Conservation (phyloP, 2,888 invertebrate species). For the Stratiomys singularior region DNA sequence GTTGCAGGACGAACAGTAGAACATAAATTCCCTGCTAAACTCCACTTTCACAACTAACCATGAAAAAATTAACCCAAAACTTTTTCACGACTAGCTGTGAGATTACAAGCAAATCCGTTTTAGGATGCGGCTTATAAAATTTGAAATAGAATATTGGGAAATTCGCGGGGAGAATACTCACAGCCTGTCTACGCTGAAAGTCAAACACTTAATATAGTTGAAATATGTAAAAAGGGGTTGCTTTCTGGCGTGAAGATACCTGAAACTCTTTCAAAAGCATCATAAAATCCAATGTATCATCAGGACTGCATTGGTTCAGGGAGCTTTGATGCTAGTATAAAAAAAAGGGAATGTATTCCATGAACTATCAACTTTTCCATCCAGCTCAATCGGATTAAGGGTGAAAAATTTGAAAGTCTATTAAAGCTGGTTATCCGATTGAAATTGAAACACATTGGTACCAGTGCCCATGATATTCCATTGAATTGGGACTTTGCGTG, state of each 20-base stretch:
- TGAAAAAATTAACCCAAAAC: no score
- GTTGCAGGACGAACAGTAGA: no score
- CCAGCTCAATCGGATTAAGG: neutral
- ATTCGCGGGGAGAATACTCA: neutral
- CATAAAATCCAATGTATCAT: neutral
- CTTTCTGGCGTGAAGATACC: neutral
- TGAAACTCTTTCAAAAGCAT: neutral
- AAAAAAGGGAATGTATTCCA: neutral
- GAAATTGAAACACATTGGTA: neutral
- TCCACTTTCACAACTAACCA: no score
- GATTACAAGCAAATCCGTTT: no score
- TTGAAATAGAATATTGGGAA: slow-evolving; percentile 22
- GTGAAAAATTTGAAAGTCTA: neutral
- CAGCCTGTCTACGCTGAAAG: neutral
- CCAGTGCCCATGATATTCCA: neutral
- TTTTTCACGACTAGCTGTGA: no score
- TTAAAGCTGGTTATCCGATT: neutral
- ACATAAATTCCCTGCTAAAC: no score
- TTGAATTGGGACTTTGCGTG: neutral
- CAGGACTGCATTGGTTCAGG: neutral
- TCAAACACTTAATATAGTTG: neutral
- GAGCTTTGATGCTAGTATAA: neutral
- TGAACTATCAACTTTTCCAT: neutral
- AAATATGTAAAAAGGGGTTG: slow-evolving; percentile 4
- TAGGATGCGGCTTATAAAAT: no score